These are phyloP conservation scores for Cyprinodon tularosa DNA, from an alignment of 2,113 vertebrate species.

Conservation along the genomic window DNA sequence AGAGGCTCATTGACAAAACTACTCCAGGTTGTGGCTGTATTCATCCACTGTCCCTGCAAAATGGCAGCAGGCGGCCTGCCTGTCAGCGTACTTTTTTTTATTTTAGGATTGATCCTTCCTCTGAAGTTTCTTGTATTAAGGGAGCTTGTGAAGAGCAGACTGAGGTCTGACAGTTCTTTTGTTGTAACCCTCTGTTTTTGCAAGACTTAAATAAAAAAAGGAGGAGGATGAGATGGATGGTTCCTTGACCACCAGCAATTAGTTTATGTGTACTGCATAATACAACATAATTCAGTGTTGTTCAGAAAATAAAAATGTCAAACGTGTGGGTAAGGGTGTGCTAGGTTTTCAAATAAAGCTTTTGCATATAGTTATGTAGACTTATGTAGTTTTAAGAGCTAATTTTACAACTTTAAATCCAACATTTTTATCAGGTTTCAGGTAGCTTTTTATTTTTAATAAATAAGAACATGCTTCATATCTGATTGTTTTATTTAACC, in stretches of 20 bases:
- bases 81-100: constrained; percentile 17
- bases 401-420: too few relatives aligned
- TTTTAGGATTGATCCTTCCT: constrained; percentile 9
- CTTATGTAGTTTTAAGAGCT: too few relatives aligned
- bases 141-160: neutral
- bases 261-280: neutral
- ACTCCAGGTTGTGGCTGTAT: neutral
- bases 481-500: too few relatives aligned
- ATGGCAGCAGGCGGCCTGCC: neutral
- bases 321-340: too few relatives aligned
- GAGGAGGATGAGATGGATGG: neutral
- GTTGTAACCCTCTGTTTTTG: neutral
- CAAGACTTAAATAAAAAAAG: neutral
- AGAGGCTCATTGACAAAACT: constrained; percentile 22
- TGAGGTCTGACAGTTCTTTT: constrained; percentile 8
- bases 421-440: too few relatives aligned
- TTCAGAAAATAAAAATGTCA: too few relatives aligned
- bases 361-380: too few relatives aligned
- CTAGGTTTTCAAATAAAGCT: too few relatives aligned
- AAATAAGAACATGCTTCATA: too few relatives aligned
- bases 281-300: neutral
- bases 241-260: neutral
- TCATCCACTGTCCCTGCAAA: neutral
- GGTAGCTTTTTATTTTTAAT: too few relatives aligned
- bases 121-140: constrained; percentile 5